A percentile compares a stretch with the other conserved stretches of the same genome.
These are phyloP conservation scores for Virgularia gustaviana DNA, from an alignment of 92 coral and sea anemone genomes.

Conservation along the genomic window DNA sequence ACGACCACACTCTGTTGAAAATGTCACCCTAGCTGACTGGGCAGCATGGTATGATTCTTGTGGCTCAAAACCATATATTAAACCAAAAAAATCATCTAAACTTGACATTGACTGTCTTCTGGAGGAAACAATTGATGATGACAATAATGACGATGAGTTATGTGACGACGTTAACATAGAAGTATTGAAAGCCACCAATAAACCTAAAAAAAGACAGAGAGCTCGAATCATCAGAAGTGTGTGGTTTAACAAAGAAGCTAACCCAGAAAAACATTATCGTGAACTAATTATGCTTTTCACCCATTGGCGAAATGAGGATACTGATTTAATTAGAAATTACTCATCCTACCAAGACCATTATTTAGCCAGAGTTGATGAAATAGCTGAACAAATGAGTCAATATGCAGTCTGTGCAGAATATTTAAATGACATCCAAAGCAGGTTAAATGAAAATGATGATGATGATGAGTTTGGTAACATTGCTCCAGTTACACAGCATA, in stretches of 20 bases:
- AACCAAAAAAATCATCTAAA: constrained; percentile 26
- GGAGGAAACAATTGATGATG: constrained; percentile 33
- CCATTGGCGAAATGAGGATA: constrained; percentile 43
- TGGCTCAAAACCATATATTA: constrained; percentile 40
- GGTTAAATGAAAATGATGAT: constrained; percentile 9
- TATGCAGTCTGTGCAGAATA: constrained; percentile 7
- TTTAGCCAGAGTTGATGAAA: background rate
- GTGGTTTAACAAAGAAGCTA: too few species aligned
- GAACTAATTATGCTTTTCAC: constrained; percentile 49
- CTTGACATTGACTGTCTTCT: constrained; percentile 39
- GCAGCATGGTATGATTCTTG: constrained; percentile 55
- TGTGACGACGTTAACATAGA: background rate
- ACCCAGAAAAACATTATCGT: too few species aligned
- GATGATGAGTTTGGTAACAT: background rate
- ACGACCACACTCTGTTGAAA: constrained; percentile 18
- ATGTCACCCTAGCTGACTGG: constrained; percentile 52
- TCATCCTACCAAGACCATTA: constrained; percentile 1
- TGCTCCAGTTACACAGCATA: constrained; percentile 30
- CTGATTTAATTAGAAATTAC: constrained; percentile 35
- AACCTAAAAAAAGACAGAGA: too few species aligned
- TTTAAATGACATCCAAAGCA: constrained; percentile 16
- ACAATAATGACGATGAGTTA: constrained; percentile 46
- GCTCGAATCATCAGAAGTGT: too few species aligned
- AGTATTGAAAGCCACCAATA: too few species aligned
- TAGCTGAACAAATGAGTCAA: constrained; percentile 14